phyloP scores from a whole-genome alignment of 92 coral and sea anemone species.

The Parazoanthus atlanticus region DNA sequence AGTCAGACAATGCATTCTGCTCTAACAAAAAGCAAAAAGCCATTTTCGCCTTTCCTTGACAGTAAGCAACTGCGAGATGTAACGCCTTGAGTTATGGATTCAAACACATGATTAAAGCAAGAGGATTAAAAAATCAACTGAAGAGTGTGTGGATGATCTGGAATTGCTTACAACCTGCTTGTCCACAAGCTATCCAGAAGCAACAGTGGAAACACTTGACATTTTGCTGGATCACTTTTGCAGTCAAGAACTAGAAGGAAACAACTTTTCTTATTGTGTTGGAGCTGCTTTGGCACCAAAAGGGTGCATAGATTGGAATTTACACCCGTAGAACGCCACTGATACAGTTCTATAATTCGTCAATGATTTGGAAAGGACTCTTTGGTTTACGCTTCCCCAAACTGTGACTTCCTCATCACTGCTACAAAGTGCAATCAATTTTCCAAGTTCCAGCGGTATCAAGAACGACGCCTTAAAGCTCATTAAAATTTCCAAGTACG shows the following conservation, averaged over 20 bases:
- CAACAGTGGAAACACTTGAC: neutral
- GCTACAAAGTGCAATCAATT: neutral
- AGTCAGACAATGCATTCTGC: constrained; percentile 10
- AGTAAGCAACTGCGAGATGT: too few species aligned
- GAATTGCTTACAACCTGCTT: neutral
- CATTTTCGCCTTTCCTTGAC: too few species aligned
- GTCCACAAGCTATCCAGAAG: neutral
- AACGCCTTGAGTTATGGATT: constrained; percentile 6
- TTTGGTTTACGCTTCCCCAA: too few species aligned
- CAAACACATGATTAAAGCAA: neutral
- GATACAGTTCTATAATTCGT: too few species aligned
- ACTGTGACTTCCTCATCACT: neutral
- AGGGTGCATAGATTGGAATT: too few species aligned
- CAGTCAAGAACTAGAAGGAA: neutral
- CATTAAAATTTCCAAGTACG: neutral
- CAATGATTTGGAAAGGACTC: too few species aligned
- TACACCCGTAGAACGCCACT: too few species aligned
- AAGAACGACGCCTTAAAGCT: neutral
- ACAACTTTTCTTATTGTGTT: neutral
- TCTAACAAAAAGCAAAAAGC: neutral
- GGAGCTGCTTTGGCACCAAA: too few species aligned
- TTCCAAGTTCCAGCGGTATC: neutral
- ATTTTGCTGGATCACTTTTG: neutral
- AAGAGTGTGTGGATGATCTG: neutral
- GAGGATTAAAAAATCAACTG: neutral